Conservation (phyloP, 2,113 vertebrate genomes). For the Callocephalon fimbriatum region DNA sequence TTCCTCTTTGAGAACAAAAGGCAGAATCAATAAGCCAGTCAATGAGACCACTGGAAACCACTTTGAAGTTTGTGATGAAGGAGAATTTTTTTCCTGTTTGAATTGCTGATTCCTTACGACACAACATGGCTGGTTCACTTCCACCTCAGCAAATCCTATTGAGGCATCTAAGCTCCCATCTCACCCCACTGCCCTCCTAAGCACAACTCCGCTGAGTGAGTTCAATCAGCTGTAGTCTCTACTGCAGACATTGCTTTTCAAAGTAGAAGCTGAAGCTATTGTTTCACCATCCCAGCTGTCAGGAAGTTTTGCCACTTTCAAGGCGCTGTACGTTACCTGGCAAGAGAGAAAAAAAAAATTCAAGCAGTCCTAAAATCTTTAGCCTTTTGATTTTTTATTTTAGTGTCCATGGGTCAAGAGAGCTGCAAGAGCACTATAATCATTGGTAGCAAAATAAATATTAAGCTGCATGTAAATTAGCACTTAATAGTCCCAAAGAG, state of each 20-base stretch:
- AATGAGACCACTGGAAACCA: background rate
- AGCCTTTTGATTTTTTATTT: background rate
- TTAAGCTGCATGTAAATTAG: background rate
- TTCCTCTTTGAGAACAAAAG: slow-evolving; percentile 28
- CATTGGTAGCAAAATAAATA: background rate
- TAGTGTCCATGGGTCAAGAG: background rate
- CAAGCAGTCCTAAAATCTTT: background rate
- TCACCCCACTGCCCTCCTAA: background rate
- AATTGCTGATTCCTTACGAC: slow-evolving; percentile 40
- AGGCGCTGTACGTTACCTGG: background rate
- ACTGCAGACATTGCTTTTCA: background rate
- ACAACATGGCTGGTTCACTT: background rate
- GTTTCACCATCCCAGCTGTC: background rate
- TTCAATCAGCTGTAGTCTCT: background rate
- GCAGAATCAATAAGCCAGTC: slow-evolving; percentile 37
- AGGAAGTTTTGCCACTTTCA: background rate
- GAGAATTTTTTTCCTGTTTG: slow-evolving; percentile 44
- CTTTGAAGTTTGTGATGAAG: slow-evolving; percentile 52
- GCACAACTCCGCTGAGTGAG: background rate
- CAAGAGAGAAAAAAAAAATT: background rate
- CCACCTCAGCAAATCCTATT: background rate
- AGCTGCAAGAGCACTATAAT: background rate
- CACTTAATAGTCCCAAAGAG: background rate
- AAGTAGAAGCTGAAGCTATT: background rate
- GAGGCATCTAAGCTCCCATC: background rate